Evolutionary conservation across 2,113 vertebrate species (phyloP).

Genomic region (Pholis gunnellus): DNA sequence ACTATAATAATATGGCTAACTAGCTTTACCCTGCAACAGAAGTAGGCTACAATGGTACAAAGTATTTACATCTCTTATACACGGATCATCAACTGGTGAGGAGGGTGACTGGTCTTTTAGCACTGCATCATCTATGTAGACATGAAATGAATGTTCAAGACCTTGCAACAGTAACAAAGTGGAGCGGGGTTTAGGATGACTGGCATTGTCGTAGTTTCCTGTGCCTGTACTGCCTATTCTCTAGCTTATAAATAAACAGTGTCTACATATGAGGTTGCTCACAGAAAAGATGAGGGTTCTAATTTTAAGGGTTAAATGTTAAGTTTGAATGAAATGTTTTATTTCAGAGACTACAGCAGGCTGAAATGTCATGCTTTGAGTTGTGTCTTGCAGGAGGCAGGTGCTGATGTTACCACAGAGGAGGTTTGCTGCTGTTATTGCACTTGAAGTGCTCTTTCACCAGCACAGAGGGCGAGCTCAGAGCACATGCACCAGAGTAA

Average conservation of each 20-base stretch:
- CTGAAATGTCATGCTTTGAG: background rate
- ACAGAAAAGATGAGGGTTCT: background rate
- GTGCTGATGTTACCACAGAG: background rate
- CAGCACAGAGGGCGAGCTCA: background rate
- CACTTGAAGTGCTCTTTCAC: constrained; percentile 10
- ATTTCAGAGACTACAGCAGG: background rate
- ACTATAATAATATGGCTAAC: background rate
- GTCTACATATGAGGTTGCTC: background rate
- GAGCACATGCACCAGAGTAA: background rate
- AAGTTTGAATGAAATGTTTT: background rate
- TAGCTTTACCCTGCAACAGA: background rate
- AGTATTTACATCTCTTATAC: background rate
- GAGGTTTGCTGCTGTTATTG: background rate
- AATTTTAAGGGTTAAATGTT: background rate
- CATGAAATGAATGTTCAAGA: background rate
- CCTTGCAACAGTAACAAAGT: background rate
- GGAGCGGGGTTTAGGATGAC: constrained; percentile 1
- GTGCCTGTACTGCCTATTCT: background rate
- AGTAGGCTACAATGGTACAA: background rate
- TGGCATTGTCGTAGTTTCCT: background rate
- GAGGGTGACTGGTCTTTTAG: background rate
- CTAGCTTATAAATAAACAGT: background rate
- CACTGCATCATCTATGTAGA: background rate
- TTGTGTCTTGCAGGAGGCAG: background rate
- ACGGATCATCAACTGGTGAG: background rate